A percentile compares a stretch with the other conserved stretches of the same genome.
phyloP scores from a whole-genome alignment of 1,140 invertebrate genomes.

The Teleogryllus occipitalis region DNA sequence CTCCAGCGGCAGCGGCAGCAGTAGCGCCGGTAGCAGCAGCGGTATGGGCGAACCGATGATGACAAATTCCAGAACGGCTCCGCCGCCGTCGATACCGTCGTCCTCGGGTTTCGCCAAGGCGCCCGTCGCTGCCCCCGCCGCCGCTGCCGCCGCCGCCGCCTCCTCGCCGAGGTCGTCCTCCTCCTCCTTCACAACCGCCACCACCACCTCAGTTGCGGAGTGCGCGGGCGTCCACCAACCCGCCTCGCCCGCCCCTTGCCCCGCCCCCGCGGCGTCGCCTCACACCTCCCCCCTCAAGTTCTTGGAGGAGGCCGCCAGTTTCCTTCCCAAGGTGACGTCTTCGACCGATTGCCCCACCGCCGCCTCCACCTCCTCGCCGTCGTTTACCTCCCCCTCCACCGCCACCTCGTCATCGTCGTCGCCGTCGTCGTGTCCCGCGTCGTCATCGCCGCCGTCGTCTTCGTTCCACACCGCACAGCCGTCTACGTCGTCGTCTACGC shows the following conservation, averaged over 20 bases:
- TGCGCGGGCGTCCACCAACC: neutral
- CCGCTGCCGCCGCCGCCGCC: constrained; percentile 7
- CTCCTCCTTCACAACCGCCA: constrained; percentile 21
- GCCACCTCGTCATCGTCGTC: too few relatives aligned
- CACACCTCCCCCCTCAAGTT: constrained; percentile 15
- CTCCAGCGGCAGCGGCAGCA: neutral
- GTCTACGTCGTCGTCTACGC: too few relatives aligned
- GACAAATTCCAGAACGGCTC: neutral
- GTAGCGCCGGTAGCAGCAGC: too few relatives aligned
- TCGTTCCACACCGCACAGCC: too few relatives aligned
- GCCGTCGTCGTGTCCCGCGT: too few relatives aligned
- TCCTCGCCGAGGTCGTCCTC: neutral
- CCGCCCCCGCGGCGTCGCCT: constrained; percentile 20
- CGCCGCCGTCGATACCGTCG: neutral
- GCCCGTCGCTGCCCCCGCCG: neutral
- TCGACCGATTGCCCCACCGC: neutral
- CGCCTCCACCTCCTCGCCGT: neutral
- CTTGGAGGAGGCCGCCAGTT: neutral
- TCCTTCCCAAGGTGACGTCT: neutral
- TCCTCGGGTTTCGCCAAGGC: neutral
- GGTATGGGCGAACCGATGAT: too few relatives aligned
- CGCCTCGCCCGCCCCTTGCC: constrained; percentile 21
- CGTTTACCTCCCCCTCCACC: neutral
- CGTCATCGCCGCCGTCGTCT: too few relatives aligned
- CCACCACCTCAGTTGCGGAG: constrained; percentile 17